Base-by-base conservation (phyloP, 2,797 vertebrate species). In the Heteromormyrus szaboi region DNA sequence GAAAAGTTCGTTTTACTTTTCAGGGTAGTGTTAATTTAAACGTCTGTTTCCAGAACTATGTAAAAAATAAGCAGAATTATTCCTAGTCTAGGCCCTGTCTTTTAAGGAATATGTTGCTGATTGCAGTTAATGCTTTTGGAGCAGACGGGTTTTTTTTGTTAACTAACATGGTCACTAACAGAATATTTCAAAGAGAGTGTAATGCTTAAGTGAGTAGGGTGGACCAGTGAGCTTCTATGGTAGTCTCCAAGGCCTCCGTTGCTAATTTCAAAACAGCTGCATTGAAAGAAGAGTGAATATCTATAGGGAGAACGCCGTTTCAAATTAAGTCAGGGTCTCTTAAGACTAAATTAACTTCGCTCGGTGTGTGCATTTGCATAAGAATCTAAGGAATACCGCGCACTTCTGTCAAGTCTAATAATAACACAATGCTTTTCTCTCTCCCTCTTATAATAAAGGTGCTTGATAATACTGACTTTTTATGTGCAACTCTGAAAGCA, bases 301-400 rank as follows among this genome's bases (percentile, higher is more conserved):
- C n/a, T 44, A 12, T 44, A 50, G 81, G 81, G 81, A 50, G 86
- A 90, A 88, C 48, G 37, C 51, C 46, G 56, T 83, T 86, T 89
- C 85, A 85, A 89, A 88, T 88, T 41, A 86, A 90, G 81, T 79
- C 87, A 53, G 59, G 53, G 83, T 88, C 84, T 86, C 83, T 87
- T 56, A 88, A 90, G 56, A 68, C 88, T 46, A 68, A 90, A 90
- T 88, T 88, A 88, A 88, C 83, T 76, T 81, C 14, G 50, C 50
- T 79, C 85, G 33, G 65, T 25, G 44, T 37, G 51, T 51, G 83
- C 62, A 44, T 72, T 88, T 88, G 50, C 33, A 90, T 44, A 56
- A 22, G 25, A 51, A 37, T 53, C 48, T 50, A 54, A 51, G 25
- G 25, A 76, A 25, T 72, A 76, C 85, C 59, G 86, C 44, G 22